These are phyloP conservation scores for Drosophila antonietae DNA, from an alignment of 2,888 invertebrate genomes.

Conservation along the genomic window DNA sequence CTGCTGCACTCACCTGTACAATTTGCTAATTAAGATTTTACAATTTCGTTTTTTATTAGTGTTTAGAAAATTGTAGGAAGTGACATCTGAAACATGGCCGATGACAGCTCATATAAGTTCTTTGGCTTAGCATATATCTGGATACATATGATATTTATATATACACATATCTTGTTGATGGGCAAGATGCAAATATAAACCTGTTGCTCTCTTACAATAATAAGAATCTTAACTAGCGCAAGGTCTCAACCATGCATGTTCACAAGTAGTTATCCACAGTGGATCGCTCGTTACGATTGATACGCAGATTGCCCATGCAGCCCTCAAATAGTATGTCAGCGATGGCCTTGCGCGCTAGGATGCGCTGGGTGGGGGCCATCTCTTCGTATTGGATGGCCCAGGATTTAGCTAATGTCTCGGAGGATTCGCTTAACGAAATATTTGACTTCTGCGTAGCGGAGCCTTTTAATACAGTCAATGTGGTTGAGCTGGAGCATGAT, in stretches of 20 bases:
- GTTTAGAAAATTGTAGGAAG: conserved; percentile 7
- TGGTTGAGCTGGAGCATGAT: conserved; percentile 16
- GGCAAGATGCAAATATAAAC: not conserved
- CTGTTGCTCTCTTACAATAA: not conserved
- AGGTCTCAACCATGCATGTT: not conserved
- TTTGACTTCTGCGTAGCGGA: conserved; percentile 13
- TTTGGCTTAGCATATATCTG: conserved; percentile 1
- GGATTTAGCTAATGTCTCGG: conserved; percentile 77
- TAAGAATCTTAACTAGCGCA: conserved; percentile 5
- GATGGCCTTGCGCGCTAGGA: conserved; percentile 80
- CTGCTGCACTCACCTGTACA: conserved; percentile 17
- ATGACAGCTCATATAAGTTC: conserved; percentile 17
- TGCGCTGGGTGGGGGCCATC: conserved; percentile 72
- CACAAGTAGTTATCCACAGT: conserved; percentile 44
- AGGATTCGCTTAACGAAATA: conserved; percentile 60
- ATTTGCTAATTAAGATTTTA: conserved; percentile 59
- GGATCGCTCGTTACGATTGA: conserved; percentile 59
- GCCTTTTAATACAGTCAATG: conserved; percentile 18
- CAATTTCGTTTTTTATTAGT: conserved; percentile 52
- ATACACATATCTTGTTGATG: conserved; percentile 1
- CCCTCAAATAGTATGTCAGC: conserved; percentile 81
- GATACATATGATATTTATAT: not conserved
- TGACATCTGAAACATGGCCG: conserved; percentile 39
- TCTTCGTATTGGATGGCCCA: conserved; percentile 82
- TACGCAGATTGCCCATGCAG: conserved; percentile 78